Evolutionary conservation across 2,888 invertebrate genomes (phyloP).

Genomic region (Disparrhopalites patrizii): DNA sequence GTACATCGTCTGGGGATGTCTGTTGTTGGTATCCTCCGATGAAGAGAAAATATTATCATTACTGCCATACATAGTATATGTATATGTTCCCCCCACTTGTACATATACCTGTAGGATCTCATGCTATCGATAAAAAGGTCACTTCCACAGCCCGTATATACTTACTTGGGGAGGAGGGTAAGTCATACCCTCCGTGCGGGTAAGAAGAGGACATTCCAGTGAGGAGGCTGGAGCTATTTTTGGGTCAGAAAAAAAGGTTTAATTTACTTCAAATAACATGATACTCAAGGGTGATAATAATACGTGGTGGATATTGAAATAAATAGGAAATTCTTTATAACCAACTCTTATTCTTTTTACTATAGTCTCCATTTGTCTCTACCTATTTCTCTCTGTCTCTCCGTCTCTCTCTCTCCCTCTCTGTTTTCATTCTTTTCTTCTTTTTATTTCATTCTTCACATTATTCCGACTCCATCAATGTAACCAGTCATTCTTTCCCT

Average conservation of each 20-base stretch:
- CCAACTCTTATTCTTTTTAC: not conserved
- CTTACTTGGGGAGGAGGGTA: no score
- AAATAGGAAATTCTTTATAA: slow-evolving; percentile 12
- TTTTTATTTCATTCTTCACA: not conserved
- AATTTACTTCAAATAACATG: slow-evolving; percentile 20
- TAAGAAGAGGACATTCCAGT: slow-evolving; percentile 8
- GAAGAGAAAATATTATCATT: no score
- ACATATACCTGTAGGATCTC: no score
- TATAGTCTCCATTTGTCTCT: not conserved
- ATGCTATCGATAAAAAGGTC: no score
- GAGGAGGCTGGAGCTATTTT: slow-evolving; percentile 3
- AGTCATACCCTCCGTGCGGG: no score
- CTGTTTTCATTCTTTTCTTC: slow-evolving; percentile 1
- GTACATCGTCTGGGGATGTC: no score
- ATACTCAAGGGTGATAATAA: slow-evolving; percentile 16
- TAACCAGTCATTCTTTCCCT: not conserved
- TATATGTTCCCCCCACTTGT: no score
- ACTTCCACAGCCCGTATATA: no score
- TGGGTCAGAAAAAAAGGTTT: slow-evolving; percentile 10
- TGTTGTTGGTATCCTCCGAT: no score
- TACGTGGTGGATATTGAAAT: slow-evolving; percentile 4
- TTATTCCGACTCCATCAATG: not conserved
- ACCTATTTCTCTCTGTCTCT: not conserved
- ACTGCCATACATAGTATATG: no score
- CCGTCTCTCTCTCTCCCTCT: not conserved